These are phyloP conservation scores for Drosophila sturtevanti DNA, from an alignment of 1,140 invertebrate genomes.

Conservation along the genomic window DNA sequence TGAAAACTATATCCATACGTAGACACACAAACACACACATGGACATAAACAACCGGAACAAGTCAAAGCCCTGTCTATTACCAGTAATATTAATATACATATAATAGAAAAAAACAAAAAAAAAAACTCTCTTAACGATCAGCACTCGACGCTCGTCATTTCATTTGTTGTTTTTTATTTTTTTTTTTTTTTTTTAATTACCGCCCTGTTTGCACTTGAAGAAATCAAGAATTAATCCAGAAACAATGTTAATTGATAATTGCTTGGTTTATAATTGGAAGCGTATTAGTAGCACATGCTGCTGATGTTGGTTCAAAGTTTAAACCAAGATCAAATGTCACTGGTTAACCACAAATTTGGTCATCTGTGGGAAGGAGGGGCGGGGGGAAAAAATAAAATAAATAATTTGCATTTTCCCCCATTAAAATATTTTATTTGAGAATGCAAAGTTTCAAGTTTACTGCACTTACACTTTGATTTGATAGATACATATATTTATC, in stretches of 20 bases:
- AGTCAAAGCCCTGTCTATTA: slow-evolving; percentile 26
- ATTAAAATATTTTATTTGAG: neutral
- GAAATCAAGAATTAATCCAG: slow-evolving; percentile 31
- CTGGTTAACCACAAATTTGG: neutral
- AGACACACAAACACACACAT: too few relatives aligned
- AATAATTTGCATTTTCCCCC: too few relatives aligned
- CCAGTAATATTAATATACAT: neutral
- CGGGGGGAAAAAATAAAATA: too few relatives aligned
- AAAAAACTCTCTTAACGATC: slow-evolving; percentile 8
- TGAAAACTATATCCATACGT: too few relatives aligned
- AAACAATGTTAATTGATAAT: slow-evolving; percentile 35
- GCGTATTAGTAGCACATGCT: slow-evolving; percentile 29
- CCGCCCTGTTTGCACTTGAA: slow-evolving; percentile 22
- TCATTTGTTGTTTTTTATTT: neutral
- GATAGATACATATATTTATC: neutral
- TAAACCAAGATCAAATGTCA: neutral
- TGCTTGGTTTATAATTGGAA: slow-evolving; percentile 19
- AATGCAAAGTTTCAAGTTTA: slow-evolving; percentile 10
- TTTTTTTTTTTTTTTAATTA: slow-evolving; percentile 21
- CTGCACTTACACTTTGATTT: slow-evolving; percentile 10
- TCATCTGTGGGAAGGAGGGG: too few relatives aligned
- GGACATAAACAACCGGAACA: slow-evolving; percentile 7
- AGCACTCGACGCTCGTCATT: slow-evolving; percentile 2
- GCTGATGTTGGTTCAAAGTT: slow-evolving; percentile 3
- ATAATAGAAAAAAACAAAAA: neutral